phyloP scores from a whole-genome alignment of 1,140 invertebrate genomes.

The Delia radicum region DNA sequence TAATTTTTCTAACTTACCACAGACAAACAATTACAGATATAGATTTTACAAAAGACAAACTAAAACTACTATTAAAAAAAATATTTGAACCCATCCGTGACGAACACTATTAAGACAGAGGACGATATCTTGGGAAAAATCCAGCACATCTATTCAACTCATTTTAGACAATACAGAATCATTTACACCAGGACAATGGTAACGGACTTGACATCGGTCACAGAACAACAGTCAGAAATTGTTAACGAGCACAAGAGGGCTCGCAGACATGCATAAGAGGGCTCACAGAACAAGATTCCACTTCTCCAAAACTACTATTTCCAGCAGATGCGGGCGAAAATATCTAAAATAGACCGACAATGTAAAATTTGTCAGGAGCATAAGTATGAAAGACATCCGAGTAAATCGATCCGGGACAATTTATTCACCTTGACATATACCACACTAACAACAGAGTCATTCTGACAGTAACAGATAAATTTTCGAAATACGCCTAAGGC shows the following conservation, averaged over 20 bases:
- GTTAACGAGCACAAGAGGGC: conserved; percentile 28
- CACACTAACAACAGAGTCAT: neutral
- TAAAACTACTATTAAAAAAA: conserved; percentile 15
- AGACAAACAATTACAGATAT: conserved; percentile 23
- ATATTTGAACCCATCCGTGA: conserved; percentile 27
- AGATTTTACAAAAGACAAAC: neutral
- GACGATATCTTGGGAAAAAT: conserved; percentile 28
- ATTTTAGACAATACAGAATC: conserved; percentile 26
- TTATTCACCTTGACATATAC: neutral
- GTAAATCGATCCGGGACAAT: neutral
- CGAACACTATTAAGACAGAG: conserved; percentile 26
- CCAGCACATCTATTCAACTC: conserved; percentile 25
- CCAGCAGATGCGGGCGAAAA: no score
- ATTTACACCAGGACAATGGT: conserved; percentile 19
- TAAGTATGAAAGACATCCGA: conserved; percentile 33
- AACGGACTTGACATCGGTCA: conserved; percentile 24
- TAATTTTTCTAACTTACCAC: conserved; percentile 8
- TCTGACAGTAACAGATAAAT: conserved; percentile 13
- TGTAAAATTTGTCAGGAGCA: conserved; percentile 30
- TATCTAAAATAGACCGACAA: conserved; percentile 16
- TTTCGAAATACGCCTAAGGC: conserved; percentile 7
- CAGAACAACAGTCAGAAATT: conserved; percentile 26
- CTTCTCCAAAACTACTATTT: conserved; percentile 29
- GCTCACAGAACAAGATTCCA: conserved; percentile 30
- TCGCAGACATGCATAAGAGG: conserved; percentile 21